Conservation (phyloP, 2,888 invertebrate genomes). For the Cataglyphis cursor region DNA sequence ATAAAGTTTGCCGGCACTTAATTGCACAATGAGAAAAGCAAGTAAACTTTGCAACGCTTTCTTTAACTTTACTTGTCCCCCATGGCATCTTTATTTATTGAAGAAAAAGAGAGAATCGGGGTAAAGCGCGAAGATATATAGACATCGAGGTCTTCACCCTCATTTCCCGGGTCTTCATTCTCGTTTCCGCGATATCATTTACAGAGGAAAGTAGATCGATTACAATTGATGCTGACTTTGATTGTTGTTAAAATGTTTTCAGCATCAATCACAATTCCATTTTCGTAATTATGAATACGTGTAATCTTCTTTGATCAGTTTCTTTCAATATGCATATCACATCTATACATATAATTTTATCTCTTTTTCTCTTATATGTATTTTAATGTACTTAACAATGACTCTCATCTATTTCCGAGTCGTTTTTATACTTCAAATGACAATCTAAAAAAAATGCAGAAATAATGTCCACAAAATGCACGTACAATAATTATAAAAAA, state of each 20-base stretch:
- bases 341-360: not conserved
- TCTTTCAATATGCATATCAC: not conserved
- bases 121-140: conserved; percentile 41
- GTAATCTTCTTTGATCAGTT: not conserved
- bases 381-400: conserved; percentile 2
- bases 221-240: not conserved
- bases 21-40: conserved; percentile 39
- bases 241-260: not conserved
- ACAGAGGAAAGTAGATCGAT: conserved; percentile 12
- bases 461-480: too few relatives aligned
- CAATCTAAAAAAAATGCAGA: too few relatives aligned
- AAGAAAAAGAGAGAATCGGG: conserved; percentile 10
- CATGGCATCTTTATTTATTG: conserved; percentile 11
- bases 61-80: conserved; percentile 20
- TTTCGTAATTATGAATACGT: not conserved
- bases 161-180: not conserved
- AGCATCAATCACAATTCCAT: not conserved
- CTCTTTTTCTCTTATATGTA: not conserved
- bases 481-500: not conserved
- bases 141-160: conserved; percentile 9
- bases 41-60: conserved; percentile 47
- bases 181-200: conserved; percentile 63
- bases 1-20: conserved; percentile 39
- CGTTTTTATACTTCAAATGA: too few relatives aligned
- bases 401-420: not conserved